Evolutionary conservation across 2,113 vertebrate species (phyloP).

Genomic region (Heliornis fulica): DNA sequence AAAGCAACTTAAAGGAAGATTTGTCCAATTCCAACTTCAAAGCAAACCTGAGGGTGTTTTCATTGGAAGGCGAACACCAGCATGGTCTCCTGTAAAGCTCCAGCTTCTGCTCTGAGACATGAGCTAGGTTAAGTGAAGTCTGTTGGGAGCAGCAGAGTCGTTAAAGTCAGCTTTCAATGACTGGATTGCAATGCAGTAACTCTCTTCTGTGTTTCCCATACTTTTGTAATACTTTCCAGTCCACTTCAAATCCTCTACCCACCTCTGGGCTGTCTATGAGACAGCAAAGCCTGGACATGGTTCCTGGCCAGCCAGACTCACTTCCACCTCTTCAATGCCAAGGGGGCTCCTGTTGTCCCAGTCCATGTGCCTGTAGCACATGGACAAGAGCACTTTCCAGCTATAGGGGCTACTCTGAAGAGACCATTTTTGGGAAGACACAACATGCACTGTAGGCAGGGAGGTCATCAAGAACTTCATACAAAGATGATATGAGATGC

Average conservation of each 20-base stretch:
- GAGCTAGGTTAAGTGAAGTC: neutral
- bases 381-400: neutral
- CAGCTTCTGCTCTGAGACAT: neutral
- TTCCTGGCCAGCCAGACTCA: neutral
- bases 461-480: neutral
- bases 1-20: neutral
- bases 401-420: neutral
- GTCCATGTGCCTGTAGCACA: neutral
- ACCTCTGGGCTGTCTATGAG: neutral
- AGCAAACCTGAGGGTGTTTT: neutral
- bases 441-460: neutral
- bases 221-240: neutral
- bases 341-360: neutral
- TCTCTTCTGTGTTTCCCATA: neutral
- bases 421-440: neutral
- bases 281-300: neutral
- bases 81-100: neutral
- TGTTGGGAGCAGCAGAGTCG: neutral
- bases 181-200: neutral
- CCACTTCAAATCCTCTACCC: neutral
- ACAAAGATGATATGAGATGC: neutral
- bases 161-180: neutral
- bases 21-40: neutral
- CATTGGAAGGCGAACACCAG: neutral
- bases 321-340: neutral